Conservation (phyloP, 37 sponge, comb jelly and placozoan species). For the Ephydatia muelleri region DNA sequence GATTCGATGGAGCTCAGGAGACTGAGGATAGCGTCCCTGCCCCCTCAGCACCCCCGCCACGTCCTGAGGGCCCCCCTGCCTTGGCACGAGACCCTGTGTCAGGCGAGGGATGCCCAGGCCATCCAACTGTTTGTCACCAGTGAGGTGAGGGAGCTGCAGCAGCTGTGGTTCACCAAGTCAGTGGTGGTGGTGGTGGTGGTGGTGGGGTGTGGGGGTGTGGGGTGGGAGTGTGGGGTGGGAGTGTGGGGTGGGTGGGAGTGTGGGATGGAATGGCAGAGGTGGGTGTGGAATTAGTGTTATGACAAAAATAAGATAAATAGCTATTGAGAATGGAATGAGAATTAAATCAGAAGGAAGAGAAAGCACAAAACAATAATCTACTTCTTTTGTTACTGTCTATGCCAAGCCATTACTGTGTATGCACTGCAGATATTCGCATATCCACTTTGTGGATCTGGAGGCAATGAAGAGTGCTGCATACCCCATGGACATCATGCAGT, state of each 20-base stretch:
- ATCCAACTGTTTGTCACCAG: constrained; percentile 81
- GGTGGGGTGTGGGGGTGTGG: background rate
- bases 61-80: constrained; percentile 88
- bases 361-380: no score
- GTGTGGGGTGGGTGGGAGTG: constrained; percentile 2
- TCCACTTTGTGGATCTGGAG: constrained; percentile 56
- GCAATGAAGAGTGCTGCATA: constrained; percentile 25
- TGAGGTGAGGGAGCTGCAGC: constrained; percentile 66
- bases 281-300: no score
- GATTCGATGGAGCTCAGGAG: constrained; percentile 75
- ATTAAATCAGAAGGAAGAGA: no score
- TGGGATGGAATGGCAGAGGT: no score
- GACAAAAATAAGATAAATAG: no score
- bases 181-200: background rate
- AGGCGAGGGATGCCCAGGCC: constrained; percentile 33
- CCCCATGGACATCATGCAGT: constrained; percentile 52
- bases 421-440: constrained; percentile 58
- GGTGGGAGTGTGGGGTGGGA: background rate
- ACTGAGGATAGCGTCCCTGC: constrained; percentile 72
- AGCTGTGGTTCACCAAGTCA: constrained; percentile 86
- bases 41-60: constrained; percentile 34
- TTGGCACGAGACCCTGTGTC: constrained; percentile 61
- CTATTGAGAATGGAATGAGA: no score
- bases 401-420: no score
- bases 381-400: no score